Evolutionary conservation across 2,113 vertebrate species (phyloP).

Genomic region (Pachyramphus minor): DNA sequence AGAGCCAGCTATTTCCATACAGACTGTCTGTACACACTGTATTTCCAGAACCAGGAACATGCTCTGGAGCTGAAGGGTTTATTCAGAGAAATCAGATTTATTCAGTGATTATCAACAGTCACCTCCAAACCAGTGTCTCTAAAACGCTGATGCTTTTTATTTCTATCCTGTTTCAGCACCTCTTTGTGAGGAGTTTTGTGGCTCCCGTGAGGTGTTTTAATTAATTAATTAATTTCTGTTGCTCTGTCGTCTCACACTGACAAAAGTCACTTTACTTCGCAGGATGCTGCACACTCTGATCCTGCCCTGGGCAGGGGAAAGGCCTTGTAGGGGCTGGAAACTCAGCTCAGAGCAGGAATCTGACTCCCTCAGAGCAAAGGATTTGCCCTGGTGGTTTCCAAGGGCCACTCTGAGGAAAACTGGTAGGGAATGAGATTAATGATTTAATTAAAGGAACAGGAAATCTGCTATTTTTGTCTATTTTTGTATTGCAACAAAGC

Average conservation of each 20-base stretch:
- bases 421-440: not conserved
- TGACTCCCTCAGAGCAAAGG: not conserved
- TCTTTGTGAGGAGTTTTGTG: not conserved
- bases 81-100: not conserved
- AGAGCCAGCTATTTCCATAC: not conserved
- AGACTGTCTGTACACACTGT: not conserved
- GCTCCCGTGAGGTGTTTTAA: not conserved
- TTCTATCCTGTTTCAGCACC: not conserved
- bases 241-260: not conserved
- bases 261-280: slow-evolving; percentile 22
- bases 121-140: not conserved
- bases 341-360: not conserved
- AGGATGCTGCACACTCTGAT: not conserved
- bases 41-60: not conserved
- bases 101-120: not conserved
- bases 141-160: not conserved
- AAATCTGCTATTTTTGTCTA: not conserved
- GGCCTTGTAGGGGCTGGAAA: not conserved
- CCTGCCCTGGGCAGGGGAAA: not conserved
- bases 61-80: not conserved
- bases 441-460: not conserved
- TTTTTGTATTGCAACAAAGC: not conserved
- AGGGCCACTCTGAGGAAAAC: not conserved
- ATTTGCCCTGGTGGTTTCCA: slow-evolving; percentile 9
- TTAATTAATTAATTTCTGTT: not conserved